These are phyloP conservation scores for Zygaena filipendulae DNA, from an alignment of 2,888 invertebrate genomes.

Conservation along the genomic window DNA sequence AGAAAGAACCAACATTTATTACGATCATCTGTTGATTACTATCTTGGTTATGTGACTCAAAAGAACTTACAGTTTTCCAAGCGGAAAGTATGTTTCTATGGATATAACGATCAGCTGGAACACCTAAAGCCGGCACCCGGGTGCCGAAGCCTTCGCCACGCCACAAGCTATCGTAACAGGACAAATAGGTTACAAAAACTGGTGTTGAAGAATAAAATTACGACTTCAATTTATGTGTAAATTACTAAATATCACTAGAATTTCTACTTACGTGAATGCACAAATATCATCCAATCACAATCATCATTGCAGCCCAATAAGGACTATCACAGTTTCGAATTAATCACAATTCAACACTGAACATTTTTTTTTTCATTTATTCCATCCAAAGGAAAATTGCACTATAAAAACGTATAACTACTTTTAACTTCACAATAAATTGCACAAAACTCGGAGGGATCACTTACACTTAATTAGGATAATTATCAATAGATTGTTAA, in stretches of 20 bases:
- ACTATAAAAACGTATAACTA: slow-evolving; percentile 51
- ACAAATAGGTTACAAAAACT: slow-evolving; percentile 50
- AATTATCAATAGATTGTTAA: slow-evolving; percentile 48
- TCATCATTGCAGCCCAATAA: slow-evolving; percentile 54
- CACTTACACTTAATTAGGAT: too few species aligned
- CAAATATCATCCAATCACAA: slow-evolving; percentile 62
- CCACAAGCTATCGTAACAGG: slow-evolving; percentile 35
- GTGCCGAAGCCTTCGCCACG: slow-evolving; percentile 26
- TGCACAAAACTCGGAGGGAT: too few species aligned
- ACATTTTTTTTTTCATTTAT: slow-evolving; percentile 53
- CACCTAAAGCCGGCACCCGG: slow-evolving; percentile 21
- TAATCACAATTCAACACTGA: slow-evolving; percentile 65
- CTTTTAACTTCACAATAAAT: slow-evolving; percentile 52
- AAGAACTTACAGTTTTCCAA: too few species aligned
- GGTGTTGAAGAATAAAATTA: too few species aligned
- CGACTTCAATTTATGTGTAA: too few species aligned
- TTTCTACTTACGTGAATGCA: slow-evolving; percentile 45
- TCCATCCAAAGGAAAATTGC: slow-evolving; percentile 54
- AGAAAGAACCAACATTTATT: too few species aligned
- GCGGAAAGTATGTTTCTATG: too few species aligned
- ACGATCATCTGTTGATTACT: too few species aligned
- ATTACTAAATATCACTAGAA: too few species aligned
- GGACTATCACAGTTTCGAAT: slow-evolving; percentile 59
- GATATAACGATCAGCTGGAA: slow-evolving; percentile 31
- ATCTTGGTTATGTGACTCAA: too few species aligned